Conservation (phyloP, 2,797 vertebrate genomes). For the Staurois parvus region DNA sequence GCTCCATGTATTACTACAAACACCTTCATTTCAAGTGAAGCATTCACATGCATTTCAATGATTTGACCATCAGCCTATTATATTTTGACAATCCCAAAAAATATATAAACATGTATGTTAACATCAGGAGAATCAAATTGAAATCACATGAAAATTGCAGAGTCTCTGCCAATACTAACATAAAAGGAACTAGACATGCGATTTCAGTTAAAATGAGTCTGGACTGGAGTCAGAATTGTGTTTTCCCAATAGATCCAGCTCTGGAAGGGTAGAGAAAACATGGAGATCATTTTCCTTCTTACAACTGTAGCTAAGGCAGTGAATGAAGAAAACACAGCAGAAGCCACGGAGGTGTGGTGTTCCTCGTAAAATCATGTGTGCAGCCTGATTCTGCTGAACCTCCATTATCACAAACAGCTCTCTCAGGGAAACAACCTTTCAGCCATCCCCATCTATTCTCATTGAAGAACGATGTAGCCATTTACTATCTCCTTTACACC, state of each 20-base stretch:
- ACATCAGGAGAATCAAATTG: slow-evolving; percentile 30
- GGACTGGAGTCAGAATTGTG: slow-evolving; percentile 18
- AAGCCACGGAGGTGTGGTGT: slow-evolving; percentile 25
- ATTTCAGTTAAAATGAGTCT: slow-evolving; percentile 36
- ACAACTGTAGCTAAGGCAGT: slow-evolving; percentile 10
- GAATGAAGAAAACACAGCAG: slow-evolving; percentile 35
- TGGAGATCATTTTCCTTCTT: slow-evolving; percentile 38
- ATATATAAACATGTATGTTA: background rate
- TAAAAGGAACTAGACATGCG: slow-evolving; percentile 24
- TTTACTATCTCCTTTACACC: background rate
- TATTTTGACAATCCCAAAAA: background rate
- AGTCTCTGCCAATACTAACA: slow-evolving; percentile 39
- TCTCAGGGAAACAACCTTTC: background rate
- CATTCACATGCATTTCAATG: background rate
- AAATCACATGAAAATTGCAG: slow-evolving; percentile 22
- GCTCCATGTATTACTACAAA: too few species aligned
- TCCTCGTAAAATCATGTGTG: slow-evolving; percentile 23
- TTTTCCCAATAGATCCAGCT: slow-evolving; percentile 9
- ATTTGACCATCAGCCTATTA: background rate
- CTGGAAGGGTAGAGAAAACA: slow-evolving; percentile 22
- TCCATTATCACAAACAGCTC: slow-evolving; percentile 38
- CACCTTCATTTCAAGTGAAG: too few species aligned
- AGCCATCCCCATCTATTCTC: background rate
- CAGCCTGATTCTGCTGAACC: background rate
- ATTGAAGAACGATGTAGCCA: background rate